Base-by-base conservation (phyloP, 1,140 invertebrate species). In the Euglossa dilemma region DNA sequence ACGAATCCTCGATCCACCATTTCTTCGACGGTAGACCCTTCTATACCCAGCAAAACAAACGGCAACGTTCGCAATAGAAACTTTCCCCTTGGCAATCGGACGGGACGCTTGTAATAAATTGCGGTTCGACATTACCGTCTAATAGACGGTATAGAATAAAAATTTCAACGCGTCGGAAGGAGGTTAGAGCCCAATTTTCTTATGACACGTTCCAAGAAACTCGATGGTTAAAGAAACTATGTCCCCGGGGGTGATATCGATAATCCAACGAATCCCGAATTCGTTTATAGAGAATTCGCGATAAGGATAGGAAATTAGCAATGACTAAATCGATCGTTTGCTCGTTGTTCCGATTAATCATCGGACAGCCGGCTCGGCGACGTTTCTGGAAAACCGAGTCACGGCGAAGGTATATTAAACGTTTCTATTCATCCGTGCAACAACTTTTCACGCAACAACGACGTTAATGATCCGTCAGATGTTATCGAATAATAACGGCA, bases 391-490 rank as follows among this genome's bases (percentile, higher is more conserved):
- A 69, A 69, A 25, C 25, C 9, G 45, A 70, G 25, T 52, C 47
- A 23, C 25, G 9, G 25, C 45, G n/a, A 16, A 18, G 16, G 12
- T 12, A 64, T 67, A n/a, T n/a, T n/a, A 25, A 73, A 61, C 56
- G 8, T 45, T 74, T 74, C n/a, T 25, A 74, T 59, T 59, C 56
- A 25, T 74, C 50, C 50, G 71, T 47, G n/a, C 23, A 36, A 61
- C 71, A 57, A 61, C 57, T 74, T 64, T 71, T 85, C 77, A 63
- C 59, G 77, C 83, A 80, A 78, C 50, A 61, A 61, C 83, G 43
- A 66, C 43, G 83, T 70, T 85, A 86, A 85, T 78, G 83, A 86
- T 86, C 63, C 71, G 69, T 71, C 36, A 67, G 75, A 69, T 78
- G 52, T 54, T 78, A 56, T 78, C 75, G 36, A 54, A 56, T 54